Evolutionary conservation across 2,797 vertebrate genomes (phyloP), one percentile per base, ranked within the genome.

Genomic region (Pseudochaenichthys georgianus): DNA sequence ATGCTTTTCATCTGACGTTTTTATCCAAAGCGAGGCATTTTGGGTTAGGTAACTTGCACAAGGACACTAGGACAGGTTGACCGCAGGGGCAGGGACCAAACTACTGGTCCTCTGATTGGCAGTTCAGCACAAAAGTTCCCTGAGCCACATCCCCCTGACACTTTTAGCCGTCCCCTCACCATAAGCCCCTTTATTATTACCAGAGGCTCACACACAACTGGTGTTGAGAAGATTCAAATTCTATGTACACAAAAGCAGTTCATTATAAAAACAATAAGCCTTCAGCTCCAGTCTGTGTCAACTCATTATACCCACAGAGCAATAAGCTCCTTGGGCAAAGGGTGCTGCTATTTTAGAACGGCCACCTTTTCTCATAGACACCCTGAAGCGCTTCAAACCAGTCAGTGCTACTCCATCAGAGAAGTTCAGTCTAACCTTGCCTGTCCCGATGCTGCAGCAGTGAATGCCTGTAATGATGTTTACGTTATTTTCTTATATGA

Each of bases 141-240:
- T 38, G 34, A 38, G 34, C 34, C 34, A 38, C 4, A 28, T 28
- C 28, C 4, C 4, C 28, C 41, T 42, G 60, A 59, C 23, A 77
- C 59, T 62, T 73, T 73, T 55, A 73, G 38, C 62, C 17, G 48
- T 43, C 64, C 41, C 62, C 53, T 67, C 11, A 58, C 31, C 50
- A 54, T 28, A 59, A 31, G 28, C 74, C 58, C n/a, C n/a, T 64
- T 46, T 41, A 46, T 85, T 65, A 78, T 65, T 64, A 81, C 67
- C 48, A 58, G 57, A 42, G 63, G 47, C 61, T 63, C 61, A 76
- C 69, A 75, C 66, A 78, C 64, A 81, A 75, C 55, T 46, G 41
- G 3, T 69, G 41, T 74, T 16, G 47, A 77, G 28, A 70, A 38
- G 54, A 64, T 38, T 70, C 43, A 59, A 48, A 73, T 21, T 58